Conservation (phyloP, 1,140 invertebrate species). For the Nephila pilipes region DNA sequence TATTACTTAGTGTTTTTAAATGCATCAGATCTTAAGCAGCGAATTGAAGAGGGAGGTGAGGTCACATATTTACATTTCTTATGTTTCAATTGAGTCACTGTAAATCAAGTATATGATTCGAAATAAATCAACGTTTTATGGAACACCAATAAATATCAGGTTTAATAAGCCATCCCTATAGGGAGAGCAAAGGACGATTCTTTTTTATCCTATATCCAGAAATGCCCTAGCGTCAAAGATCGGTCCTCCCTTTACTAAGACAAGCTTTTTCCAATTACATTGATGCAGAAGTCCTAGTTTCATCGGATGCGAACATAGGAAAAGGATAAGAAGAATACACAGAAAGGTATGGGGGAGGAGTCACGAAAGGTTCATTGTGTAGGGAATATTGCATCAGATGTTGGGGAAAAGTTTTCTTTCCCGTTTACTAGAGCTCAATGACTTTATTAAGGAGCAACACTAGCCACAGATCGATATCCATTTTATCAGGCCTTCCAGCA, state of each 20-base stretch:
- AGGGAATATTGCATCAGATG: background rate
- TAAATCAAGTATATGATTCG: too few relatives aligned
- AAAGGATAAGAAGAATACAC: background rate
- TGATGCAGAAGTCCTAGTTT: background rate
- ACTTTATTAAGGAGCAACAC: background rate
- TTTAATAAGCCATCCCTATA: too few relatives aligned
- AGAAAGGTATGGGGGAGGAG: background rate
- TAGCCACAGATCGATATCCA: background rate
- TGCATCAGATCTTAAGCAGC: too few relatives aligned
- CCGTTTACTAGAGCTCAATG: conserved; percentile 3
- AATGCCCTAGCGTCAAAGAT: background rate
- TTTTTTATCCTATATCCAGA: background rate
- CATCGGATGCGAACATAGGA: background rate
- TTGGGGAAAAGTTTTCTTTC: conserved; percentile 23
- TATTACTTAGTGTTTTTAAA: too few relatives aligned
- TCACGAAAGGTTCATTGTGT: background rate
- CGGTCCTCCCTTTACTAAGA: background rate
- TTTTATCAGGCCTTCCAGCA: background rate
- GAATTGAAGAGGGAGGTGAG: too few relatives aligned
- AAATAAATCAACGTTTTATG: too few relatives aligned
- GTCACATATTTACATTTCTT: too few relatives aligned
- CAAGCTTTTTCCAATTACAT: background rate
- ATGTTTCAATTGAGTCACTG: too few relatives aligned
- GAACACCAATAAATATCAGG: too few relatives aligned
- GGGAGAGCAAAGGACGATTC: too few relatives aligned